Evolutionary conservation across 23 tunicate genomes (phyloP), one percentile per base, ranked within the genome.

Genomic region (Trididemnum clinides): DNA sequence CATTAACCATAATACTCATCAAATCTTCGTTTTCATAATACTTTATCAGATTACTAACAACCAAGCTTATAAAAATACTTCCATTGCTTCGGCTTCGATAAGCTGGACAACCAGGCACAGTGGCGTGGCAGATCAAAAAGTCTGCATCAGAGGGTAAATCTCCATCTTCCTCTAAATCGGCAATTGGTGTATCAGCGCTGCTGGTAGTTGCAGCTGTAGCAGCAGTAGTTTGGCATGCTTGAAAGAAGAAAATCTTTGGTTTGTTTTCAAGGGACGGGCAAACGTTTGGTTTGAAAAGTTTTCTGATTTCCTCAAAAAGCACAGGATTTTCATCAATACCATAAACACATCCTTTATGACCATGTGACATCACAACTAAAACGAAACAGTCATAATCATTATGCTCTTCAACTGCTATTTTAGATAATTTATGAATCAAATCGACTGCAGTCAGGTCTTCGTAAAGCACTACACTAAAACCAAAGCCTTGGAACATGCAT

Each of bases 221-320:
- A 31, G 82, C 86, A 34, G 33, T 81, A 90, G 86, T 91, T 71
- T 92, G 97, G 64, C 97, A 92, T 0, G 97, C 97, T 64, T 92
- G 97, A 66, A 83, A 51, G 30, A 92, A 84, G 50, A 92, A 82
- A 22, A 92, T 77, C 33, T 92, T 92, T 28, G 97, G 97, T 39
- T 92, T 92, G 88, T 77, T 72, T 1, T 20, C 50, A 1, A 92
- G 86, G 6, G 92, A 39, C 0, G 88, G 78, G 58, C 92, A 87
- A 12, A 34, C 50, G 2, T 83, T 50, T n/a, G 97, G 90, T 27
- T 25, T 38, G 34, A 92, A 92, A 0, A 0, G 15, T 31, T 65
- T 77, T 69, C 62, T 77, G 32, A 92, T 83, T 1, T 64, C 27
- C 0, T 85, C 38, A 12, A 39, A 21, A 2, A 26, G 19, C 19